Evolutionary conservation across 1,140 invertebrate species (phyloP).

Genomic region (Monochamus saltuarius): DNA sequence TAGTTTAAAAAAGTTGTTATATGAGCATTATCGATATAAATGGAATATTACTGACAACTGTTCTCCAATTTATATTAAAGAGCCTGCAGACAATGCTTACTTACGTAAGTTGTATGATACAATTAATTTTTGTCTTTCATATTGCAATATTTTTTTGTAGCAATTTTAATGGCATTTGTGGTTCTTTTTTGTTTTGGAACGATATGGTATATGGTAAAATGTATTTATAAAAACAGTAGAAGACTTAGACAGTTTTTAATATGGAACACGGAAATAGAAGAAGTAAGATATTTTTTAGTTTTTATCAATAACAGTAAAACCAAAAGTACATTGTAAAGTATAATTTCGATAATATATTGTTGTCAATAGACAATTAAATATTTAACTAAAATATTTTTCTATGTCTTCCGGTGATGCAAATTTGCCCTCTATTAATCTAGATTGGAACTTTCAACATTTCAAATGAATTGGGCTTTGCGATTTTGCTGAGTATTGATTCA

Average conservation of each 20-base stretch:
- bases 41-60: conserved; percentile 57
- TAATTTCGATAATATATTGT: no score
- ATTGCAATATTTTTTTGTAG: conserved; percentile 43
- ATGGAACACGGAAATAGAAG: conserved; percentile 43
- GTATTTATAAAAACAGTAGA: conserved; percentile 47
- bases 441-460: no score
- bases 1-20: conserved; percentile 46
- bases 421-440: no score
- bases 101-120: conserved; percentile 52
- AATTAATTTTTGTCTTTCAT: conserved; percentile 12
- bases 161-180: conserved; percentile 55
- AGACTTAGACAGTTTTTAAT: conserved; percentile 40
- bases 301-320: no score
- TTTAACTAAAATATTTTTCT: no score
- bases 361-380: no score
- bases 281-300: conserved; percentile 44
- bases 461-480: no score
- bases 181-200: conserved; percentile 49
- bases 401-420: no score
- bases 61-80: conserved; percentile 50
- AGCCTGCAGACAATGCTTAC: conserved; percentile 54
- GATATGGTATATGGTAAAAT: conserved; percentile 50
- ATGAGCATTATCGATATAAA: conserved; percentile 57
- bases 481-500: no score
- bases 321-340: no score